Base-by-base conservation (phyloP, 1,140 invertebrate genomes). In the Melitaea cinxia region DNA sequence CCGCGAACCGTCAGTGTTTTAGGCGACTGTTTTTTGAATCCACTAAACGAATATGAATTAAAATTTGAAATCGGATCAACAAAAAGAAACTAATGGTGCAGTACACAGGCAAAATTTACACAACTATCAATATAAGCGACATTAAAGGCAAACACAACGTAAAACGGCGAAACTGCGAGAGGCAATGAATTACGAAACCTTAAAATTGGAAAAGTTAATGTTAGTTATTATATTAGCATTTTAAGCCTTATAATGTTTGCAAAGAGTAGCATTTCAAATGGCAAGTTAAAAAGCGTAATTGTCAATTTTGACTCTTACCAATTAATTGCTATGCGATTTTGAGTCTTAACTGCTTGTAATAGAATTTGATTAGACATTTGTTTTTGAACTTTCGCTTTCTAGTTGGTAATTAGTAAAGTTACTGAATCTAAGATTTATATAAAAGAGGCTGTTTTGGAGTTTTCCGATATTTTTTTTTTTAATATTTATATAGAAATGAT, bases 141-240 rank as follows among this genome's bases (percentile, higher is more conserved):
- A 42, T 42, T 42, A 17, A 42, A 42, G 14, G 17, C 14, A 19
- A 42, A 39, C n/a, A 3, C 15, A 42, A 19, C 37, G 37, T 1
- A 33, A 42, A 17, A 42, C 15, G 6, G 30, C n/a, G 15, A 1
- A 37, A 42, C 37, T 42, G 15, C 10, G 17, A 1, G n/a, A 17
- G 10, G 37, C 37, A 42, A 42, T 42, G 15, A 42, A 42, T 42
- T 42, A 17, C 37, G 10, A 42, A 17, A 9, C 37, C 14, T 42
- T 42, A 42, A 42, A 42, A 42, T 42, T 17, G 37, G 37, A 5
- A 42, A 42, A 17, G 17, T 42, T 15, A 42, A n/a, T n/a, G n/a
- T n/a, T 17, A 42, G 17, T 42, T 17, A 6, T 0, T 15, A 17
- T 6, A 42, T 17, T 6, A 3, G n/a, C 15, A 17, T 17, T 14